Evolutionary conservation across 2,113 vertebrate species (phyloP).

Genomic region (Corythornis vintsioides): DNA sequence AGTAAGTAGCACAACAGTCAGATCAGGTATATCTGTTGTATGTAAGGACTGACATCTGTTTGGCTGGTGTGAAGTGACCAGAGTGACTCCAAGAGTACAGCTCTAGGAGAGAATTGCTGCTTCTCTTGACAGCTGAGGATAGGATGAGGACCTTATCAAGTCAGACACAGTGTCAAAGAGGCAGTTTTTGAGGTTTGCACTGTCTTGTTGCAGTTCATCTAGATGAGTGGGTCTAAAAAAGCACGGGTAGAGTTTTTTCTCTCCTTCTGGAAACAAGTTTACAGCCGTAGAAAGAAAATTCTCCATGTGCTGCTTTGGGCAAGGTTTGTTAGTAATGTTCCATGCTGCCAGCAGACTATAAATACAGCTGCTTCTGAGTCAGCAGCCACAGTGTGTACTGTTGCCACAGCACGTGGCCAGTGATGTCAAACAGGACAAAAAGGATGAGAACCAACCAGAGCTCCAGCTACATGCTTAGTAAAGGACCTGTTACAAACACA

Average conservation of each 20-base stretch:
- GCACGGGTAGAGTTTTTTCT: not conserved
- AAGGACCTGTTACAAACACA: not conserved
- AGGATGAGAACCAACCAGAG: not conserved
- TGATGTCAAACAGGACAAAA: conserved; percentile 8
- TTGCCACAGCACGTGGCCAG: conserved; percentile 23
- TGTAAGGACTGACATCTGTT: not conserved
- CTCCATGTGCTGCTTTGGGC: not conserved
- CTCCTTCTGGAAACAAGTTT: not conserved
- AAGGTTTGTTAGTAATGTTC: not conserved
- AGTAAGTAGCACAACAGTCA: not conserved
- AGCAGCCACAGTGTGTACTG: conserved; percentile 4
- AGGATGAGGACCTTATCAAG: not conserved
- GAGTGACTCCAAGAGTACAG: not conserved
- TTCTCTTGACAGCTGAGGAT: not conserved
- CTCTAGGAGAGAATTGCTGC: not conserved
- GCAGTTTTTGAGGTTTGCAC: not conserved
- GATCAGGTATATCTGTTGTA: not conserved
- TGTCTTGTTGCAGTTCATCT: not conserved
- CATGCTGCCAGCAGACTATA: not conserved
- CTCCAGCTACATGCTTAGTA: not conserved
- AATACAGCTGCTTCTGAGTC: conserved; percentile 41
- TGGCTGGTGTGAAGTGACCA: not conserved
- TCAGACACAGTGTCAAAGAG: not conserved
- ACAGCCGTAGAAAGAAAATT: not conserved
- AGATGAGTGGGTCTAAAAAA: not conserved